Evolutionary conservation across 2,888 invertebrate genomes (phyloP).

Genomic region (Drosophila pseudotakahashii): DNA sequence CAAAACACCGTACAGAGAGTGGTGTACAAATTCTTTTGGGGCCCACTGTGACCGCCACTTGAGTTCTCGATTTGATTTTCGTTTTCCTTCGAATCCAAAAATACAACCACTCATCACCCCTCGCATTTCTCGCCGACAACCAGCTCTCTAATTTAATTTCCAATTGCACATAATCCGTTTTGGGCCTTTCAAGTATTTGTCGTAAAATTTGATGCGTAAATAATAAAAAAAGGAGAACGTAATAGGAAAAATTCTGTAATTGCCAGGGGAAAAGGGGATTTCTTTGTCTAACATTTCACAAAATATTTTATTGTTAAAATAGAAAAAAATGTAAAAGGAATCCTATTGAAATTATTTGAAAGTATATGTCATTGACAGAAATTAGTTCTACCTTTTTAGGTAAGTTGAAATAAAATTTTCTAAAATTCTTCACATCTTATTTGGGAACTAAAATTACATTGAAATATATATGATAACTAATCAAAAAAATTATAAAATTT

Average conservation of each 20-base stretch:
- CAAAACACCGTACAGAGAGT: slow-evolving; percentile 12
- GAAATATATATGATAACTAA: too few species aligned
- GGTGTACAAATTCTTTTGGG: slow-evolving; percentile 12
- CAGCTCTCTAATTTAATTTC: slow-evolving; percentile 71
- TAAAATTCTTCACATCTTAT: too few species aligned
- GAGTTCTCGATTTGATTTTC: slow-evolving; percentile 45
- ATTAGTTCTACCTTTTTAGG: background rate
- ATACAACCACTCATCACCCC: slow-evolving; percentile 30
- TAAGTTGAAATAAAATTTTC: too few species aligned
- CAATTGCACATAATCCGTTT: slow-evolving; percentile 78
- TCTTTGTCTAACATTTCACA: background rate
- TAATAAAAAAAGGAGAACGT: slow-evolving; percentile 26
- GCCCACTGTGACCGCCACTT: slow-evolving; percentile 58
- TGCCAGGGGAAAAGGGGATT: slow-evolving; percentile 3
- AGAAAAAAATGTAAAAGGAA: background rate
- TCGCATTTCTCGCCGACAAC: slow-evolving; percentile 37
- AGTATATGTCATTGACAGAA: slow-evolving; percentile 47
- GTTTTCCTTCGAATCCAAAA: slow-evolving; percentile 16
- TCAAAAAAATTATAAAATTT: too few species aligned
- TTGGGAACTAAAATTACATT: too few species aligned
- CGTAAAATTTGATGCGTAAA: slow-evolving; percentile 77
- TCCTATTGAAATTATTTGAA: slow-evolving; percentile 36
- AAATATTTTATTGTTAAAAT: slow-evolving; percentile 13
- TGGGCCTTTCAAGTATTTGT: slow-evolving; percentile 62
- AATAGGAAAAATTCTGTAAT: slow-evolving; percentile 23